Evolutionary conservation across 2,888 invertebrate species (phyloP).

Genomic region (Mesochorus sp.): DNA sequence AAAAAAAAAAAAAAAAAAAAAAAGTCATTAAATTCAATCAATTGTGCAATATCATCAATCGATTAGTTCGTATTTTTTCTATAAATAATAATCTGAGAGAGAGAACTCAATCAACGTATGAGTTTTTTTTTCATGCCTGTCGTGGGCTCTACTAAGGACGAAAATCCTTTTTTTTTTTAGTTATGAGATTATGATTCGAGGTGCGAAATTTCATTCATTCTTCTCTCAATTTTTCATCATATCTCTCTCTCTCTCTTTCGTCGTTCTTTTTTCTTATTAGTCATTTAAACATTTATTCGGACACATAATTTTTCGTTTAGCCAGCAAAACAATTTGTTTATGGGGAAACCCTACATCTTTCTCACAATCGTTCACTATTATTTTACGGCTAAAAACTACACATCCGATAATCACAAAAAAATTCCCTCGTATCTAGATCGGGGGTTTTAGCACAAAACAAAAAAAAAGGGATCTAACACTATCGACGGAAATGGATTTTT

Average conservation of each 20-base stretch:
- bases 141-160: too few relatives aligned
- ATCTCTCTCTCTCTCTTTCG: background rate
- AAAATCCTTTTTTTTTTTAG: background rate
- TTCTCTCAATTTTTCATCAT: background rate
- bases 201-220: constrained; percentile 13
- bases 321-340: too few relatives aligned
- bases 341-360: background rate
- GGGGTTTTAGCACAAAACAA: background rate
- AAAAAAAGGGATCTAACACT: constrained; percentile 22
- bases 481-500: constrained; percentile 19
- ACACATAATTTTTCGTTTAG: constrained; percentile 29
- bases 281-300: constrained; percentile 34
- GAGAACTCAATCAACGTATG: constrained; percentile 1
- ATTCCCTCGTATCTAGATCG: background rate
- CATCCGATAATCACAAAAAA: constrained; percentile 28
- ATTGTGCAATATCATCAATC: constrained; percentile 11
- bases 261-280: background rate
- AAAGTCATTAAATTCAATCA: constrained; percentile 33
- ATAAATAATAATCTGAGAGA: constrained; percentile 5
- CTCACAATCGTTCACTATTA: background rate
- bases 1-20: too few relatives aligned
- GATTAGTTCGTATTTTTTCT: background rate
- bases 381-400: constrained; percentile 44
- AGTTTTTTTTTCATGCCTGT: too few relatives aligned
- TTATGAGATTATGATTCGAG: constrained; percentile 3